Conservation (phyloP, 2,113 vertebrate genomes). For the Acrocephalus arundinaceus region DNA sequence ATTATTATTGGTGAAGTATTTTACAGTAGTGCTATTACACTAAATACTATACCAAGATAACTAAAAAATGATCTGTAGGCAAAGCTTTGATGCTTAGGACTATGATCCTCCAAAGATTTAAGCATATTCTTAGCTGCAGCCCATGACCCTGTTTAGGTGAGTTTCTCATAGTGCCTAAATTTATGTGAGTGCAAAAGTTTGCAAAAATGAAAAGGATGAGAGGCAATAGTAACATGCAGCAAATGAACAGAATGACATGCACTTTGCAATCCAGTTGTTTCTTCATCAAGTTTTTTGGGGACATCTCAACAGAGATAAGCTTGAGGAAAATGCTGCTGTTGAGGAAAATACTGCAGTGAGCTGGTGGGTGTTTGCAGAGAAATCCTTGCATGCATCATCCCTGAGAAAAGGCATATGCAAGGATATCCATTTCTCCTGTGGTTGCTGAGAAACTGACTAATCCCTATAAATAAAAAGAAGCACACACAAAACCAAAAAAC, state of each 20-base stretch:
- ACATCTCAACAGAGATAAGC: not conserved
- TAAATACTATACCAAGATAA: not conserved
- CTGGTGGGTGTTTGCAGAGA: not conserved
- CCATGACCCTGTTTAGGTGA: not conserved
- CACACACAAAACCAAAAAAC: not conserved
- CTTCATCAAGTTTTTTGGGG: not conserved
- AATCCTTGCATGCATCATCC: not conserved
- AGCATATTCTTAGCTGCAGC: not conserved
- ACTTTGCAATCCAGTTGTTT: not conserved
- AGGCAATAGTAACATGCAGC: not conserved
- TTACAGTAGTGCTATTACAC: not conserved
- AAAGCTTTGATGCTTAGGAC: not conserved
- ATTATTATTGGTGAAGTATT: not conserved
- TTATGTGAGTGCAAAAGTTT: not conserved
- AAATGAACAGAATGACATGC: not conserved
- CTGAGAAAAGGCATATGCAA: not conserved
- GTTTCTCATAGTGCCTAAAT: not conserved
- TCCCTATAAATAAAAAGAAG: not conserved
- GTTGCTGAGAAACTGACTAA: not conserved
- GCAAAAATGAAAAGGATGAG: not conserved
- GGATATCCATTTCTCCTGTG: not conserved
- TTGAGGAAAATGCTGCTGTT: not conserved
- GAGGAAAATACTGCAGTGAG: not conserved
- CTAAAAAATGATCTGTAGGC: not conserved
- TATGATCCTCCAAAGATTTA: not conserved